Evolutionary conservation across 2,113 vertebrate species (phyloP).

Genomic region (Macquaria ambigua): DNA sequence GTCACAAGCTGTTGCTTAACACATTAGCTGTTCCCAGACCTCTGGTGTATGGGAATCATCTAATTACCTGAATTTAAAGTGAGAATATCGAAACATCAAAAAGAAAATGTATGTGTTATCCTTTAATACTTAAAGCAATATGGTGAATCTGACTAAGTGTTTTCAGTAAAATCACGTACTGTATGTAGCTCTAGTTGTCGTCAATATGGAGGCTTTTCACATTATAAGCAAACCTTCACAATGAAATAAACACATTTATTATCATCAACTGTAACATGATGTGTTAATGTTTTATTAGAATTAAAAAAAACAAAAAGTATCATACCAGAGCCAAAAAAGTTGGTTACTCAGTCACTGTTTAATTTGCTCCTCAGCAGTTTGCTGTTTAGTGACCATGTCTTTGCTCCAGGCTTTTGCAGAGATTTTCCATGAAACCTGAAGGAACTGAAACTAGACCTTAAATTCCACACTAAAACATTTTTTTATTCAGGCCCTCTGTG

Average conservation of each 20-base stretch:
- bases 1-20: conserved; percentile 38
- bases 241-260: not conserved
- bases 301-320: not conserved
- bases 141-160: not conserved
- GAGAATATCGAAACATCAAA: not conserved
- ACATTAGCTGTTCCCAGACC: conserved; percentile 3
- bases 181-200: not conserved
- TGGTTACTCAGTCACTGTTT: conserved; percentile 6
- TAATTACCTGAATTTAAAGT: not conserved
- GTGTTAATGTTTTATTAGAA: not conserved
- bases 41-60: conserved; percentile 4
- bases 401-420: not conserved
- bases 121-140: not conserved
- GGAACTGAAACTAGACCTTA: not conserved
- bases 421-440: not conserved
- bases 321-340: not conserved
- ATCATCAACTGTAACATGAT: not conserved
- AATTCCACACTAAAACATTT: not conserved
- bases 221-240: not conserved
- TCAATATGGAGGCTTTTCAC: not conserved
- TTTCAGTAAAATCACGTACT: not conserved
- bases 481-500: not conserved
- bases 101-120: not conserved
- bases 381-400: not conserved
- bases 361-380: conserved; percentile 14